Evolutionary conservation across 2,888 invertebrate genomes (phyloP), one percentile per base, ranked within the genome.

Genomic region (Drosophila tanythrix): DNA sequence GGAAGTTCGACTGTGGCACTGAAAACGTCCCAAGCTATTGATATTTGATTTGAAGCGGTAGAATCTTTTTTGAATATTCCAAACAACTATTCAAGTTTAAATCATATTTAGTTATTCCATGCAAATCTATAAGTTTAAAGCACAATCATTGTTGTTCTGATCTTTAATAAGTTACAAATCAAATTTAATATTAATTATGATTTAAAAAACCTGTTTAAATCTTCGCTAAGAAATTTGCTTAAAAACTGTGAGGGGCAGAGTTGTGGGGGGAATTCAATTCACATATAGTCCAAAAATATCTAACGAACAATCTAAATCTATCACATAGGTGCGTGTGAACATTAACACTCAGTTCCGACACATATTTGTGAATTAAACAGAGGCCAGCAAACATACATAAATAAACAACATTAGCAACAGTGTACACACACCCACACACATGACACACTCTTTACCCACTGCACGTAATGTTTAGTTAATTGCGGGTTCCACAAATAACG

Each of bases 331-430:
- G 59, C 46, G 76, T 82, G 83, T 71, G 76, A 80, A 74, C 64
- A 71, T 69, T 81, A 83, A 76, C 83, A 46, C 46, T 46, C 46
- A 74, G 58, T 66, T 70, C 57, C 35, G 35, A 15, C 50, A 48
- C 35, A 68, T 69, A 68, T 62, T 61, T 61, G 62, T 50, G 36
- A 57, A 36, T 56, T 58, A 52, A 56, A 36, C 59, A 67, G 62
- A 31, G 62, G 35, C 8, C 36, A 70, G 53, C 59, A 64, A 79
- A 83, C 70, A 82, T 78, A 71, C 72, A 77, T 82, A 81, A 80
- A 80, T 82, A 84, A 83, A 82, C 65, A 78, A 77, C 75, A 85
- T 75, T 77, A 76, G 68, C 67, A 67, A 43, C 18, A 43, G 56
- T 43, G 25, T n/a, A 51, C 62, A 66, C 18, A 29, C 60, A 21